phyloP scores from a whole-genome alignment of 1,140 invertebrate species.

The Sweltsa coloradensis region DNA sequence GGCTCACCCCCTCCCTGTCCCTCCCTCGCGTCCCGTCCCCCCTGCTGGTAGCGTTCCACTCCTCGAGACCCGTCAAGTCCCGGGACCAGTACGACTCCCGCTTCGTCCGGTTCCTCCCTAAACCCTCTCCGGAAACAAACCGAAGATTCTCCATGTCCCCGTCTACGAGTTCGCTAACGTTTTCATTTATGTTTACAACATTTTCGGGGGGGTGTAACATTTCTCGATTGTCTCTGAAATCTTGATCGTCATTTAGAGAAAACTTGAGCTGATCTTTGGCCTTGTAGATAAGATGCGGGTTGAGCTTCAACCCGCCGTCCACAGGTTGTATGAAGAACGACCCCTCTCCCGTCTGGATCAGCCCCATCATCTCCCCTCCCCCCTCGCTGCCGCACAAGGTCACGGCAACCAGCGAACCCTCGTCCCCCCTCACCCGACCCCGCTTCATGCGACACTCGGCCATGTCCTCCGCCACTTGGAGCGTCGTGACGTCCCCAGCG shows the following conservation, averaged over 20 bases:
- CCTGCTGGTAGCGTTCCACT: too few species aligned
- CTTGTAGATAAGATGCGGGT: constrained; percentile 22
- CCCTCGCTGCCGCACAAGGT: constrained; percentile 28
- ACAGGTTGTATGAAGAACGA: constrained; percentile 32
- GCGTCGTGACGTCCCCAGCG: too few species aligned
- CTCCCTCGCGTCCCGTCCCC: too few species aligned
- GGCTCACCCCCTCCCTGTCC: not conserved
- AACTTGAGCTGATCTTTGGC: too few species aligned
- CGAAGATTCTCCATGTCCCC: too few species aligned
- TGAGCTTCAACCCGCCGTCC: constrained; percentile 7
- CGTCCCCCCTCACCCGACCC: constrained; percentile 19
- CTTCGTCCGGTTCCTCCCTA: not conserved
- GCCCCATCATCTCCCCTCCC: constrained; percentile 27
- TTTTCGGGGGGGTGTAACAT: too few species aligned
- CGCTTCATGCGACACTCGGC: constrained; percentile 17
- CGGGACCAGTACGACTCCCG: constrained; percentile 5
- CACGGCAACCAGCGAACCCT: constrained; percentile 24
- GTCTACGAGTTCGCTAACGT: too few species aligned
- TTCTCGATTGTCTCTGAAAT: not conserved
- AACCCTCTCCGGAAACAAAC: too few species aligned
- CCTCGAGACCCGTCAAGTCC: not conserved
- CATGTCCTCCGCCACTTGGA: too few species aligned
- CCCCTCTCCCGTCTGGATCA: constrained; percentile 23
- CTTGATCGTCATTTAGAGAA: not conserved
- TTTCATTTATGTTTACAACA: too few species aligned